Evolutionary conservation across 23 tunicate genomes (phyloP).

Genomic region (Halocynthia aurantium): DNA sequence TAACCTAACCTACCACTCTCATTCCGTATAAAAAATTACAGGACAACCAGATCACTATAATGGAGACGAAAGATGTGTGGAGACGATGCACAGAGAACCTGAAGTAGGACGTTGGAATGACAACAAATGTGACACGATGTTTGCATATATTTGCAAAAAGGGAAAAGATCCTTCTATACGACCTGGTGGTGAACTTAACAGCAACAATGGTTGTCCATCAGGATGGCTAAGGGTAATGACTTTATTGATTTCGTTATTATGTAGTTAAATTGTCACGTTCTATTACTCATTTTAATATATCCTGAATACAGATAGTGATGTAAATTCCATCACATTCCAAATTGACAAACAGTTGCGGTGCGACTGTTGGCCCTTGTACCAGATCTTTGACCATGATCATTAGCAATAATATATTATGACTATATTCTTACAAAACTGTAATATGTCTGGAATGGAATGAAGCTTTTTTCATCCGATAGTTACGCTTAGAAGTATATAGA

Average conservation of each 20-base stretch:
- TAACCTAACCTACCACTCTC: not conserved
- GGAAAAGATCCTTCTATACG: conserved; percentile 39
- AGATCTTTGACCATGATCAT: no score
- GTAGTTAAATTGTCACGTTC: no score
- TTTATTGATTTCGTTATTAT: not conserved
- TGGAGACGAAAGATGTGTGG: conserved; percentile 74
- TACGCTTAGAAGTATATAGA: no score
- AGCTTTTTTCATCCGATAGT: no score
- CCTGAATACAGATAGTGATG: no score
- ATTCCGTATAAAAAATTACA: not conserved
- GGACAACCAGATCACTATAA: conserved; percentile 81
- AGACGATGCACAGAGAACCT: conserved; percentile 53
- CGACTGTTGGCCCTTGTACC: no score
- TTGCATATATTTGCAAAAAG: conserved; percentile 63
- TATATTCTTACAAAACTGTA: no score
- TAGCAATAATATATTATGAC: no score
- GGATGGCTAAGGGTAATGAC: conserved; percentile 72
- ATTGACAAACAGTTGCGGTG: no score
- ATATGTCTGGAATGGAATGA: no score
- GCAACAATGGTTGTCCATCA: conserved; percentile 38
- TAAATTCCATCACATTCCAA: no score
- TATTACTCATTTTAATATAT: no score
- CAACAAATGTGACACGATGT: conserved; percentile 32
- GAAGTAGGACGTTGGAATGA: conserved; percentile 85
- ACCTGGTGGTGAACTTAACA: conserved; percentile 59